These are phyloP conservation scores for Benthosema pterotum DNA, from an alignment of 2,797 vertebrate species.

Conservation along the genomic window DNA sequence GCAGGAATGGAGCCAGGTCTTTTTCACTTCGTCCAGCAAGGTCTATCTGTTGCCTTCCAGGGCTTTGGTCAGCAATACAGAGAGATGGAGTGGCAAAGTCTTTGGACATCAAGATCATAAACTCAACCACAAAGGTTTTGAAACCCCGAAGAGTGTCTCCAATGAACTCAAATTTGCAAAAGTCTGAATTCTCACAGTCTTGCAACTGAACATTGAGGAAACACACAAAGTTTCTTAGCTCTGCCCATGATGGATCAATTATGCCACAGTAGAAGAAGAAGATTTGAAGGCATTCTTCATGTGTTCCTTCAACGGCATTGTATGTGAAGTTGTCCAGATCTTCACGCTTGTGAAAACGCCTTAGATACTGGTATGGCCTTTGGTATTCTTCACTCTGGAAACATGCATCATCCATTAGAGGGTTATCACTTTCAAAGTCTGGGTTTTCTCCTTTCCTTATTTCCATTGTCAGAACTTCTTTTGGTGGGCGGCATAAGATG, in stretches of 20 bases:
- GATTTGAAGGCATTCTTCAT: slow-evolving; percentile 87
- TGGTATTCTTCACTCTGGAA: slow-evolving; percentile 90
- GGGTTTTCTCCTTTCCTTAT: slow-evolving; percentile 60
- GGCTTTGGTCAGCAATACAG: slow-evolving; percentile 90
- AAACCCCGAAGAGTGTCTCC: slow-evolving; percentile 89
- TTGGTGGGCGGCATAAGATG: slow-evolving; percentile 88
- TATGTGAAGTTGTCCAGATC: slow-evolving; percentile 86
- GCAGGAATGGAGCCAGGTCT: slow-evolving; percentile 88
- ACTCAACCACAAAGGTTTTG: slow-evolving; percentile 93
- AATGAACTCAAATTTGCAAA: slow-evolving; percentile 83
- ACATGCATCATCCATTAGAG: slow-evolving; percentile 87
- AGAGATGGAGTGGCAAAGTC: slow-evolving; percentile 96
- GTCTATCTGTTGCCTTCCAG: slow-evolving; percentile 71
- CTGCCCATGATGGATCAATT: slow-evolving; percentile 91
- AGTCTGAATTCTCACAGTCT: slow-evolving; percentile 91
- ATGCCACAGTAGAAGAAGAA: slow-evolving; percentile 91
- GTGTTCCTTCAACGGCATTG: slow-evolving; percentile 80
- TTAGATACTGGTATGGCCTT: slow-evolving; percentile 93
- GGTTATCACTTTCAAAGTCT: slow-evolving; percentile 53
- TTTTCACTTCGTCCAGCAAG: slow-evolving; percentile 79
- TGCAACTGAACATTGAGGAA: slow-evolving; percentile 92
- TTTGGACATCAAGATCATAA: slow-evolving; percentile 97
- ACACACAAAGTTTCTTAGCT: slow-evolving; percentile 90
- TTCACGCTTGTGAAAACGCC: slow-evolving; percentile 72
- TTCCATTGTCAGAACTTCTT: slow-evolving; percentile 84